Percentiles rank a stretch among this genome's conserved stretches.
These are phyloP conservation scores for Plectus sambesii DNA, from an alignment of 1,140 invertebrate species.

Conservation along the genomic window DNA sequence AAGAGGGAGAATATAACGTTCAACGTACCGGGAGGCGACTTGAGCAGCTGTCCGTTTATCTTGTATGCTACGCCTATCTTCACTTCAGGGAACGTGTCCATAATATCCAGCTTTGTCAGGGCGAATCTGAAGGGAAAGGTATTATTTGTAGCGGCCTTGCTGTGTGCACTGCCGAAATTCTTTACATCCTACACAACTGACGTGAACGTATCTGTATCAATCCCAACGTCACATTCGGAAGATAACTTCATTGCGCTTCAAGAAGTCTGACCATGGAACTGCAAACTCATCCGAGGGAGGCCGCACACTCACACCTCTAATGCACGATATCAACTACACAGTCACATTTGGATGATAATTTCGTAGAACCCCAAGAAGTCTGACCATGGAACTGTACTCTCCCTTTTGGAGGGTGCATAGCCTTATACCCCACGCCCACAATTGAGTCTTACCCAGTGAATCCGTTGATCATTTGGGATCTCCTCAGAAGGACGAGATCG, in stretches of 20 bases:
- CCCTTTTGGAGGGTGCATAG: neutral
- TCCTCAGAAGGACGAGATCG: slow-evolving; percentile 73
- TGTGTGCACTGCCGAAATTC: neutral
- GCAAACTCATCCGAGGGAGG: no score
- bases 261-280: no score
- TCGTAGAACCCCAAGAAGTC: neutral
- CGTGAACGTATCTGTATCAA: no score
- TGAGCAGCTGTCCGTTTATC: slow-evolving; percentile 59
- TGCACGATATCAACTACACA: no score
- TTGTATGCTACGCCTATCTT: slow-evolving; percentile 66
- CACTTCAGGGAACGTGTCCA: slow-evolving; percentile 75
- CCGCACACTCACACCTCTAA: no score
- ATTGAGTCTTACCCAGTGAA: slow-evolving; percentile 56
- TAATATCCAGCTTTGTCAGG: slow-evolving; percentile 86
- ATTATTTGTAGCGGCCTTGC: slow-evolving; percentile 5
- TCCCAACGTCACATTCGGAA: no score
- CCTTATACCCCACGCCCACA: neutral
- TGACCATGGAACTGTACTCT: neutral
- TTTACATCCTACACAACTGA: no score
- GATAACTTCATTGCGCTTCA: no score
- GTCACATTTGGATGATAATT: no score
- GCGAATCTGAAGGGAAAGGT: slow-evolving; percentile 55
- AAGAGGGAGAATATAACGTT: neutral
- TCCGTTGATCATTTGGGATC: slow-evolving; percentile 84
- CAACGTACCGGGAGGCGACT: slow-evolving; percentile 30